Base-by-base conservation (phyloP, 92 coral and sea anemone species). In the Plumapathes pennacea region DNA sequence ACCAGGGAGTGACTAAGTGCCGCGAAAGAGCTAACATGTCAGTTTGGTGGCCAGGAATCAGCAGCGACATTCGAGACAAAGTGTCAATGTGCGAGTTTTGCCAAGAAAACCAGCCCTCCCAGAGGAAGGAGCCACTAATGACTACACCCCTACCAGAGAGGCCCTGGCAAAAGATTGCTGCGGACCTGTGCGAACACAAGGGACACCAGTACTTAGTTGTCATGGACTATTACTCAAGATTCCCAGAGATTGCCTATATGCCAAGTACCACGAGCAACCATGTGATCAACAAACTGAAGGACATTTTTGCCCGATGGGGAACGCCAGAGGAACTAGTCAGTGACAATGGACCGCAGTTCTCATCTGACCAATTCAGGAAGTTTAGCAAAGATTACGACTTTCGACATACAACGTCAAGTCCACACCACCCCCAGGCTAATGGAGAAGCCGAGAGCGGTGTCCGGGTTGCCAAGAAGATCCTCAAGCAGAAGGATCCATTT, bases 401-500 rank as follows among this genome's bases (percentile, higher is more conserved):
- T n/a, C n/a, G n/a, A n/a, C n/a, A n/a, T n/a, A n/a, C n/a, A n/a
- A n/a, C n/a, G n/a, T n/a, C n/a, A n/a, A n/a, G n/a, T n/a, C n/a
- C n/a, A n/a, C n/a, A n/a, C n/a, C n/a, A n/a, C n/a, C n/a, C n/a
- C n/a, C n/a, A n/a, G n/a, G n/a, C n/a, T n/a, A n/a, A n/a, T n/a
- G n/a, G n/a, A n/a, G n/a, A n/a, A n/a, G n/a, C n/a, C n/a, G n/a
- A 67, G 34, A 67, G 76, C 21, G 84, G 65, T 0, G 69, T 68
- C n/a, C 22, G 40, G 18, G 58, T 59, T 18, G 85, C 77, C 28
- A 77, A 77, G 54, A 62, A 50, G 31, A 49, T 69, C 18, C 37
- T 69, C 25, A 62, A 43, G 48, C 77, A 77, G 48, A 34, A 69
- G 20, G 84, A 77, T 42, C 84, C 84, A 2, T 65, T 61, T 31